phyloP scores from a whole-genome alignment of 2,113 vertebrate genomes.

The Aleadryas rufinucha region DNA sequence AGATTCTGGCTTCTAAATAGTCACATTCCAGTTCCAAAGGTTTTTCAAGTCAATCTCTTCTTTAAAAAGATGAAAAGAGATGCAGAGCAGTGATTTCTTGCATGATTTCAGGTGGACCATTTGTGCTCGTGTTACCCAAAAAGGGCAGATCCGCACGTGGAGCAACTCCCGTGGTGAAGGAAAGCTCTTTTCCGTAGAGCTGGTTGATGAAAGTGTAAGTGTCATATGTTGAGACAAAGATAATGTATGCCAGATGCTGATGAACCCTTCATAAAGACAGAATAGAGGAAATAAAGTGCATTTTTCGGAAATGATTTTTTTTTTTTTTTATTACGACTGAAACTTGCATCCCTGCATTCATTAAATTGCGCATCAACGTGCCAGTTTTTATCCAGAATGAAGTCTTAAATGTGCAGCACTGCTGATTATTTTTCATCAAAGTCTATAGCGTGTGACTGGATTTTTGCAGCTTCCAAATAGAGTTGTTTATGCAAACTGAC shows the following conservation, averaged over 20 bases:
- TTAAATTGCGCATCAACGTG: neutral
- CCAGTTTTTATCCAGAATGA: constrained; percentile 2
- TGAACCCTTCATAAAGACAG: constrained; percentile 1
- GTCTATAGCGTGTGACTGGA: constrained; percentile 25
- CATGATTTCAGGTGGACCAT: constrained; percentile 88
- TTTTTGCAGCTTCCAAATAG: constrained; percentile 34
- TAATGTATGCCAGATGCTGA: constrained; percentile 4
- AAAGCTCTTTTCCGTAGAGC: constrained; percentile 93
- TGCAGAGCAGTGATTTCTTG: neutral
- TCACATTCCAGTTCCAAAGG: neutral
- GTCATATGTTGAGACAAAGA: neutral
- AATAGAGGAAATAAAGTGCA: constrained; percentile 29
- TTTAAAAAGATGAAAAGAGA: neutral
- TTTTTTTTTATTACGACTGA: constrained; percentile 11
- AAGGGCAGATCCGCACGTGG: constrained; percentile 91
- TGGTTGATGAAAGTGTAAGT: constrained; percentile 96
- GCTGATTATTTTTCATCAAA: constrained; percentile 48
- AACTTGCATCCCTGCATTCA: constrained; percentile 23
- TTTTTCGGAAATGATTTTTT: constrained; percentile 3
- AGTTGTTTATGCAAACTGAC: constrained; percentile 39
- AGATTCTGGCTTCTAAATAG: neutral
- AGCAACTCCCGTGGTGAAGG: constrained; percentile 97
- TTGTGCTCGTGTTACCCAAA: constrained; percentile 93
- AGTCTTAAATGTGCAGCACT: constrained; percentile 20
- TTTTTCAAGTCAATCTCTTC: neutral